phyloP scores from a whole-genome alignment of 1,140 invertebrate genomes.

The Rhopalosiphum maidis region DNA sequence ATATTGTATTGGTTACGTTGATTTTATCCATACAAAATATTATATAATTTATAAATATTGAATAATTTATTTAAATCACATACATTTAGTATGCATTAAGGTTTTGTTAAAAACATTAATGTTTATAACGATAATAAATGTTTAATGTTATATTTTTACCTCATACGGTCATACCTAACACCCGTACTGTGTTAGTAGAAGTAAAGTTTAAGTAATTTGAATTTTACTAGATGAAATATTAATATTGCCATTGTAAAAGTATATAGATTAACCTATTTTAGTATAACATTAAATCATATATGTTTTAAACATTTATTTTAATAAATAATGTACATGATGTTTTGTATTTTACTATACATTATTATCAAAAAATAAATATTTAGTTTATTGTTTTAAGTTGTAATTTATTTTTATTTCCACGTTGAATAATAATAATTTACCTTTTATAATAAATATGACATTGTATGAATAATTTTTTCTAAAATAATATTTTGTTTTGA shows the following conservation, averaged over 20 bases:
- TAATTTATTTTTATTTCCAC: not conserved
- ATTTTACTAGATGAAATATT: not conserved
- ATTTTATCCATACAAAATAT: not conserved
- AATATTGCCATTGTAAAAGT: not conserved
- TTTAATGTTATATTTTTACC: not conserved
- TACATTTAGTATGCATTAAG: not conserved
- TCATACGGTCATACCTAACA: not conserved
- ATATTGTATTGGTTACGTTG: not conserved
- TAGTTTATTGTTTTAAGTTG: not conserved
- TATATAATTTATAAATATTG: not conserved
- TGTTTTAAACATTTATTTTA: not conserved
- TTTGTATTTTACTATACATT: not conserved
- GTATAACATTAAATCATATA: not conserved
- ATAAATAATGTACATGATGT: not conserved
- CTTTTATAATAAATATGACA: not conserved
- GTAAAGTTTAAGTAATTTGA: not conserved
- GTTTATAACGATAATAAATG: not conserved
- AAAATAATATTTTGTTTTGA: not conserved
- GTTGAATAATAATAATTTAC: not conserved
- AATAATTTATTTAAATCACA: not conserved
- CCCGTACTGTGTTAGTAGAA: not conserved
- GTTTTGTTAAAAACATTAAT: not conserved
- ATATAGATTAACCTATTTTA: conserved; percentile 9
- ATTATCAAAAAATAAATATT: conserved; percentile 1
- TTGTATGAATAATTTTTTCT: not conserved